phyloP scores from a whole-genome alignment of 2,797 vertebrate species.

The Phataginus tricuspis region DNA sequence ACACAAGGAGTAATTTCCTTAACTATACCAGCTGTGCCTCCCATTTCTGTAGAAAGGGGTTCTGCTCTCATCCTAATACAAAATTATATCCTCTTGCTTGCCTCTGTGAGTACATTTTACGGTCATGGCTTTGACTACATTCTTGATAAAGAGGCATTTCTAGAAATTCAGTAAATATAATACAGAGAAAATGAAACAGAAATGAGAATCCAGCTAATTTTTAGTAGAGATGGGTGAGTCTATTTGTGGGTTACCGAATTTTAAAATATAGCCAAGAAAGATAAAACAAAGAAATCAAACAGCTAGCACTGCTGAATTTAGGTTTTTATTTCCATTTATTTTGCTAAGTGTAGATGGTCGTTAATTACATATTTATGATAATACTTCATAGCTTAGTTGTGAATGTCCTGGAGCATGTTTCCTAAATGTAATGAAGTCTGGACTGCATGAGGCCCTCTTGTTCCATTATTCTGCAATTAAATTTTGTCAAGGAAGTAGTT shows the following conservation, averaged over 20 bases:
- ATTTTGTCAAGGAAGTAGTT: slow-evolving; percentile 36
- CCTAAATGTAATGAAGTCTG: slow-evolving; percentile 8
- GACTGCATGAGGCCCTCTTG: background rate
- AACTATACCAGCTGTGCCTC: background rate
- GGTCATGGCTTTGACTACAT: slow-evolving; percentile 8
- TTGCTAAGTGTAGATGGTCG: slow-evolving; percentile 52
- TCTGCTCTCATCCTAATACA: slow-evolving; percentile 30
- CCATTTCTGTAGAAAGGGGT: background rate
- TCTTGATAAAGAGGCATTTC: slow-evolving; percentile 51
- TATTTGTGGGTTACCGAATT: slow-evolving; percentile 52
- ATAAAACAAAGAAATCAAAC: slow-evolving; percentile 56
- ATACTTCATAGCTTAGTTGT: slow-evolving; percentile 51
- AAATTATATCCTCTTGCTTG: slow-evolving; percentile 35
- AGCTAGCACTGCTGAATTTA: background rate
- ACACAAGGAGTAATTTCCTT: slow-evolving; percentile 28
- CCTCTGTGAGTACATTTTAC: slow-evolving; percentile 28
- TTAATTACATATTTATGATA: slow-evolving; percentile 68
- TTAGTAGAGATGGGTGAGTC: slow-evolving; percentile 31
- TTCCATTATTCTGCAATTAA: slow-evolving; percentile 41
- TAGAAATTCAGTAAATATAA: slow-evolving; percentile 47
- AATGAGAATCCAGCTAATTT: slow-evolving; percentile 59
- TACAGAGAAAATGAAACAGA: slow-evolving; percentile 48
- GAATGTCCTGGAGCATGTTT: slow-evolving; percentile 54
- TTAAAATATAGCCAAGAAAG: slow-evolving; percentile 62
- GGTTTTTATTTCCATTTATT: slow-evolving; percentile 1